Conservation (phyloP, 2,888 invertebrate species). For the Coronaproctus castanopsis region DNA sequence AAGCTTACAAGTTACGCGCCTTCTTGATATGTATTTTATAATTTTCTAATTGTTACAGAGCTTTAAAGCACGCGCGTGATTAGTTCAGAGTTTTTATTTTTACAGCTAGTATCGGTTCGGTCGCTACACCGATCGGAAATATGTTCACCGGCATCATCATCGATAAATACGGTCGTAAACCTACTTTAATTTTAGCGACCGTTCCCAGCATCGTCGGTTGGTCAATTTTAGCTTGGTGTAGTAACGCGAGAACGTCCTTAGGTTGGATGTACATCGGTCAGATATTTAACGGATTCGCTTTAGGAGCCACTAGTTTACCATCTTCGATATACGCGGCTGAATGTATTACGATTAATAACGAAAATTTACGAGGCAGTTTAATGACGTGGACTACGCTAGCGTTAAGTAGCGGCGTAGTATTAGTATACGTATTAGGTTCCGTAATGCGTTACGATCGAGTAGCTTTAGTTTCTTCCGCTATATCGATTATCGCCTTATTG, state of each 20-base stretch:
- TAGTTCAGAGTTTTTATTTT: too few relatives aligned
- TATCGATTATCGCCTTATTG: conserved; percentile 28
- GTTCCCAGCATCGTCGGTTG: conserved; percentile 32
- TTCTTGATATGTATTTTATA: too few relatives aligned
- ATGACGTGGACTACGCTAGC: conserved; percentile 35
- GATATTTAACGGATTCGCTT: conserved; percentile 25
- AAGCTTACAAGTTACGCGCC: too few relatives aligned
- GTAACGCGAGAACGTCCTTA: conserved; percentile 22
- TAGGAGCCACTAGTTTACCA: conserved; percentile 33
- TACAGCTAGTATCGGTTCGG: conserved; percentile 34
- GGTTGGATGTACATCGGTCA: conserved; percentile 20
- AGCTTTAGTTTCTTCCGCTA: conserved; percentile 21
- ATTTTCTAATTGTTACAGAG: too few relatives aligned
- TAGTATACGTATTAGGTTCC: conserved; percentile 33
- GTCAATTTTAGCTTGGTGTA: conserved; percentile 30
- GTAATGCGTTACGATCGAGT: conserved; percentile 26
- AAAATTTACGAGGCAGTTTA: conserved; percentile 29
- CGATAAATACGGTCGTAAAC: conserved; percentile 32
- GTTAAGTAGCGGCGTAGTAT: conserved; percentile 32
- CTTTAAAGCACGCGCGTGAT: too few relatives aligned
- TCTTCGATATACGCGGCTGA: conserved; percentile 36
- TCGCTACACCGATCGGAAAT: conserved; percentile 35
- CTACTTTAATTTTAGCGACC: conserved; percentile 30
- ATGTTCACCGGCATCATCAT: conserved; percentile 31
- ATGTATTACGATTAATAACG: conserved; percentile 20